Evolutionary conservation across 2,797 vertebrate species (phyloP).

Genomic region (Lycodopsis pacificus): DNA sequence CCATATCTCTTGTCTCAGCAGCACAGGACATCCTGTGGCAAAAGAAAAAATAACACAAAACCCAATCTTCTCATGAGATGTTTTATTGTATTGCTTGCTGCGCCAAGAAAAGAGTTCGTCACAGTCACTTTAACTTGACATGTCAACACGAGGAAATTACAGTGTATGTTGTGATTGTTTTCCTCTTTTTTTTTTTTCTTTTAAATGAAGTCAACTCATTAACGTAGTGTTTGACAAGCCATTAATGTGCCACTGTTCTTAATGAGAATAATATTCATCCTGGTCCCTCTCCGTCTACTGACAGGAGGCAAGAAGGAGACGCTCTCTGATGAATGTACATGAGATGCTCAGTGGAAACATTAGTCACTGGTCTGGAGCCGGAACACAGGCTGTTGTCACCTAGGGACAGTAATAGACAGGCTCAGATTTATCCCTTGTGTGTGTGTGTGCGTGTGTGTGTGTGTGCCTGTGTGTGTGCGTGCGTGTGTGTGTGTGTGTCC

Average conservation of each 20-base stretch:
- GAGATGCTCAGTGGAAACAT: conserved; percentile 70
- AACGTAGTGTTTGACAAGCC: conserved; percentile 69
- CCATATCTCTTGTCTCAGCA: conserved; percentile 55
- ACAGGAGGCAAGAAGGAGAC: conserved; percentile 55
- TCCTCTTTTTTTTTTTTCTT: conserved; percentile 17
- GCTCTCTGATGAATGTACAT: conserved; percentile 69
- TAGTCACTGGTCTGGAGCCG: conserved; percentile 74
- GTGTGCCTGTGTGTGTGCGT: conserved; percentile 8
- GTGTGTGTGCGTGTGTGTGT: conserved; percentile 9
- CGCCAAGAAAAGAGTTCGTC: conserved; percentile 34
- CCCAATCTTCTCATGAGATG: background rate
- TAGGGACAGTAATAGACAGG: conserved; percentile 75
- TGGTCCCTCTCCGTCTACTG: conserved; percentile 56
- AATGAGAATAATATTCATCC: conserved; percentile 75
- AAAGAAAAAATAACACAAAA: conserved; percentile 15
- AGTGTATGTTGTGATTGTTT: conserved; percentile 28
- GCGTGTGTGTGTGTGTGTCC: conserved; percentile 34
- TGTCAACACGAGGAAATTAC: conserved; percentile 21
- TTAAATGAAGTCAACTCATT: conserved; percentile 69
- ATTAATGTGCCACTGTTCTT: conserved; percentile 72
- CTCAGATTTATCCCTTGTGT: conserved; percentile 70
- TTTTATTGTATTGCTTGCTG: conserved; percentile 14
- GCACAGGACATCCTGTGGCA: conserved; percentile 18
- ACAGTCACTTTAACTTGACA: conserved; percentile 44
- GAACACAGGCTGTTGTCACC: conserved; percentile 71